These are phyloP conservation scores for Phalacrocorax brasilianus DNA, from an alignment of 2,113 vertebrate genomes.

Conservation along the genomic window DNA sequence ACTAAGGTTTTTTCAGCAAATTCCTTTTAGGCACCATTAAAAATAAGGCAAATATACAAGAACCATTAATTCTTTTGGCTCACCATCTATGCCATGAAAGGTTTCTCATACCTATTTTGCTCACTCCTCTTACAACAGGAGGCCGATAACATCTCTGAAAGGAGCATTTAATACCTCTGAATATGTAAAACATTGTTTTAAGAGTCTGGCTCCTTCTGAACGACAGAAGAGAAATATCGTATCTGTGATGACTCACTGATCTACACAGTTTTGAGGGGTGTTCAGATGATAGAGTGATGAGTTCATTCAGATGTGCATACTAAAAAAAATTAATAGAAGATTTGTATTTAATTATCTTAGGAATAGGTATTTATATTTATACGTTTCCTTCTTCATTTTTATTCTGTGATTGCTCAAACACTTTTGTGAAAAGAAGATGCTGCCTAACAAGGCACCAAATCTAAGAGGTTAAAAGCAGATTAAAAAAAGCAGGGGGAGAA, in stretches of 20 bases:
- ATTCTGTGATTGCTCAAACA: neutral
- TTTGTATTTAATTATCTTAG: neutral
- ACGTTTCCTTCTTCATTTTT: neutral
- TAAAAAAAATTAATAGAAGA: neutral
- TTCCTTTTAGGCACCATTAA: neutral
- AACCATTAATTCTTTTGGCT: neutral
- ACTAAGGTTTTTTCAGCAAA: neutral
- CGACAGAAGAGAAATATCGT: neutral
- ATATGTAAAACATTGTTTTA: neutral
- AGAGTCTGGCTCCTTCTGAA: neutral
- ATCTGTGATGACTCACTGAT: neutral
- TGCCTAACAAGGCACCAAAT: neutral
- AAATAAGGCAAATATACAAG: neutral
- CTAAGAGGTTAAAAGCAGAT: slow-evolving; percentile 20
- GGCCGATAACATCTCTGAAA: neutral
- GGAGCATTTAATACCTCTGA: neutral
- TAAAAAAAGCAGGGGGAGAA: slow-evolving; percentile 12
- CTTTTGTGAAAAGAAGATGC: neutral
- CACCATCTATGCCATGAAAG: neutral
- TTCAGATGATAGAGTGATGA: neutral
- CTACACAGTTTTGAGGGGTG: neutral
- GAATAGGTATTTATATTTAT: neutral
- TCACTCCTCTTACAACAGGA: neutral
- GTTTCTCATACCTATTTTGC: neutral
- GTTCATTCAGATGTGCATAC: neutral